Percentiles rank a stretch among this genome's conserved stretches.
phyloP scores from a whole-genome alignment of 2,113 vertebrate species.

The Vidua chalybeata region DNA sequence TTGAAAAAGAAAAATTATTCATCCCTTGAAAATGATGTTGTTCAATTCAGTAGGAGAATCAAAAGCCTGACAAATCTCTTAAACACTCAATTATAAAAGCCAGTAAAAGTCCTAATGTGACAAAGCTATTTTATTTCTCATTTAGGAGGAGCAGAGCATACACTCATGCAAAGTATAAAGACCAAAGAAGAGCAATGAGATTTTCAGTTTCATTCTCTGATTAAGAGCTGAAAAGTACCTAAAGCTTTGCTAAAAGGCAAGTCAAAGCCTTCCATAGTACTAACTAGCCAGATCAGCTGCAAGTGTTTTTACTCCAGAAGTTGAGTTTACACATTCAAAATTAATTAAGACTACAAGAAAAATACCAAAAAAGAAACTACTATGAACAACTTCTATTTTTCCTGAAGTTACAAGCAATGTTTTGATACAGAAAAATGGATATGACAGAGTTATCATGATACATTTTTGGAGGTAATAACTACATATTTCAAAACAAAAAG shows the following conservation, averaged over 20 bases:
- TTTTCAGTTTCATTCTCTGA: not conserved
- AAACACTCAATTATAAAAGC: not conserved
- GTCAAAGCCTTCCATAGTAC: not conserved
- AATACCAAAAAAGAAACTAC: not conserved
- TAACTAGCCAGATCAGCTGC: not conserved
- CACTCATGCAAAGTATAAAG: not conserved
- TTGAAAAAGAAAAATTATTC: not conserved
- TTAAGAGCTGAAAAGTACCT: not conserved
- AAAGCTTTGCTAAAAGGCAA: not conserved
- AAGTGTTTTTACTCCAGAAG: not conserved
- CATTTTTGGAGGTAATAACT: not conserved
- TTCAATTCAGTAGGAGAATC: not conserved
- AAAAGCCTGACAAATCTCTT: not conserved
- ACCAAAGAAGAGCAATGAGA: not conserved
- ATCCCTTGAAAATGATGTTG: not conserved
- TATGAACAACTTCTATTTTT: not conserved
- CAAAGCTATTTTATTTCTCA: not conserved
- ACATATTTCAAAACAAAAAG: not conserved
- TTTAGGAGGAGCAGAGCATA: not conserved
- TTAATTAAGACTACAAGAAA: not conserved
- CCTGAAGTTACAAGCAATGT: not conserved
- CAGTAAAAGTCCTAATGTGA: not conserved
- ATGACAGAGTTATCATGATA: not conserved
- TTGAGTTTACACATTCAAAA: not conserved
- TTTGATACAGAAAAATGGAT: not conserved